These are phyloP conservation scores for Amiota communis DNA, from an alignment of 2,888 invertebrate genomes.

Conservation along the genomic window DNA sequence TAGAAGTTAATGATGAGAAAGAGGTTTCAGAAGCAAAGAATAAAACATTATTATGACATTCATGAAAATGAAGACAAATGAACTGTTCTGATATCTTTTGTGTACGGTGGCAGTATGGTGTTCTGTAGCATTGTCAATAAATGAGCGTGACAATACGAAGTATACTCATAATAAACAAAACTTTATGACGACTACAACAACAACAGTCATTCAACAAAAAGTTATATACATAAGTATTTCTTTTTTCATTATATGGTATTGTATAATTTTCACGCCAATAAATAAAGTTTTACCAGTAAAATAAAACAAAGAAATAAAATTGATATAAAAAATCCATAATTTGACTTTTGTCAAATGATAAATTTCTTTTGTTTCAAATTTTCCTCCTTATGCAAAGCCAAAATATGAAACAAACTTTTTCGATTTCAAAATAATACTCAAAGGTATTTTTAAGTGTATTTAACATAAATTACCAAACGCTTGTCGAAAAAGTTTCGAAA, in stretches of 20 bases:
- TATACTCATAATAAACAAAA: not conserved
- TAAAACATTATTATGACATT: not conserved
- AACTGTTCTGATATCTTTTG: not conserved
- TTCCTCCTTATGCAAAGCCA: not conserved
- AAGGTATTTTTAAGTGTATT: conserved; percentile 17
- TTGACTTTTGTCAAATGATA: not conserved
- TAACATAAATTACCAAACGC: conserved; percentile 19
- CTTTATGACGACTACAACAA: conserved; percentile 4
- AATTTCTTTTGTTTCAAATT: not conserved
- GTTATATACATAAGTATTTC: no score
- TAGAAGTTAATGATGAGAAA: not conserved
- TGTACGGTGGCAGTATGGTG: no score
- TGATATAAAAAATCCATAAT: not conserved
- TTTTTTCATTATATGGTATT: not conserved
- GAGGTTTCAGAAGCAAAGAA: not conserved
- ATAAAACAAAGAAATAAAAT: not conserved
- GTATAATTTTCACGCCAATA: no score
- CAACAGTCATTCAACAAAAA: conserved; percentile 21
- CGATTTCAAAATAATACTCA: conserved; percentile 24
- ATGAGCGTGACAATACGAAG: not conserved
- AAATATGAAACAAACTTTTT: conserved; percentile 17
- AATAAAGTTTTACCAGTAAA: not conserved
- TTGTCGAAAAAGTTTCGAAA: not conserved
- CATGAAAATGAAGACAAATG: conserved; percentile 2
- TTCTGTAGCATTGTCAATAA: no score